These are phyloP conservation scores for Phthorimaea operculella DNA, from an alignment of 1,140 invertebrate species.

Conservation along the genomic window DNA sequence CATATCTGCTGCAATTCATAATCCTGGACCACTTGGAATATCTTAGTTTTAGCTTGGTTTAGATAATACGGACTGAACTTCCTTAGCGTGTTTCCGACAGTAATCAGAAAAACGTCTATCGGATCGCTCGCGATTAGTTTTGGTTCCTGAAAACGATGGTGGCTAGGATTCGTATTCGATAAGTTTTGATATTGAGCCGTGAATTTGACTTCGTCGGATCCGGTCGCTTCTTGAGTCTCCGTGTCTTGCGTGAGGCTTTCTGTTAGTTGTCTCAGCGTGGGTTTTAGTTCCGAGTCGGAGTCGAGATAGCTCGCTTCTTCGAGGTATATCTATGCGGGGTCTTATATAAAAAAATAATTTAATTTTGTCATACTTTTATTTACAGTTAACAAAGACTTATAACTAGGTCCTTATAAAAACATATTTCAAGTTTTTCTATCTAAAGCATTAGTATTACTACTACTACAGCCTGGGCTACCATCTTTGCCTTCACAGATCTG, in stretches of 20 bases:
- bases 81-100: constrained; percentile 45
- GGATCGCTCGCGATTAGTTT: constrained; percentile 38
- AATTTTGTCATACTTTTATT: no score
- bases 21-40: constrained; percentile 56
- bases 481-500: constrained; percentile 46
- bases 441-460: background rate
- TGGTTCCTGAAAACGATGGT: no score
- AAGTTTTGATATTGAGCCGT: no score
- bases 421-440: no score
- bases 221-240: background rate
- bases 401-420: no score
- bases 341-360: no score
- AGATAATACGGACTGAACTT: constrained; percentile 52
- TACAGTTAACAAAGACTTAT: no score
- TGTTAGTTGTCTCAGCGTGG: background rate
- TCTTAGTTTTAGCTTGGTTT: constrained; percentile 58
- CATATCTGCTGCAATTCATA: constrained; percentile 52
- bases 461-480: background rate
- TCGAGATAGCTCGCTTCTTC: background rate
- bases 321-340: background rate
- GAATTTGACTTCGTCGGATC: background rate
- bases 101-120: constrained; percentile 47
- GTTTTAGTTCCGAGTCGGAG: background rate
- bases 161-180: no score
- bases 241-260: background rate